Evolutionary conservation across 2,113 vertebrate species (phyloP), one percentile per base, ranked within the genome.

Genomic region (Uropsilus gracilis): DNA sequence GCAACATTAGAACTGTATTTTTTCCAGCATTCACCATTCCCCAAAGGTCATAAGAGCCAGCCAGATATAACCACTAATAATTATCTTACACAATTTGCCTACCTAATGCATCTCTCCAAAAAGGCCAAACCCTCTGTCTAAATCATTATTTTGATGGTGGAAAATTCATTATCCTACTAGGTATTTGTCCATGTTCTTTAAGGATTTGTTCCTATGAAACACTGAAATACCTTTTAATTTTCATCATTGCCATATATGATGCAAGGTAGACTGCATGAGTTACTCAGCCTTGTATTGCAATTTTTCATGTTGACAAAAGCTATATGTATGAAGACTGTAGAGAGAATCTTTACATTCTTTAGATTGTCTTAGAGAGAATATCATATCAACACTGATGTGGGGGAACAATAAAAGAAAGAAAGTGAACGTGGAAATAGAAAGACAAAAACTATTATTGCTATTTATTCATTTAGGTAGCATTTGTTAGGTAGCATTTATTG

Each of bases 151-250:
- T 83, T 86, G 57, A 81, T 88, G n/a, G n/a, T 90, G 10, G 9
- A 83, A 94, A 92, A 91, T 91, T 11, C 80, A 86, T 85, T 87
- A 53, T 32, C 3, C 14, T 28, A 82, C 55, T 71, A 93, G 20
- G 81, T 91, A 93, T 93, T 87, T 94, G 34, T 44, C 84, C 26
- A 44, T 71, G 44, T 93, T 63, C 32, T 28, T 87, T 81, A 94
- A 69, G 10, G 32, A 12, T 80, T 72, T 93, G 39, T 66, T 17
- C 73, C 30, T 92, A 48, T 59, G 20, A 78, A 91, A 86, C 14
- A 76, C 87, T 64, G 32, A 89, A 48, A 81, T 92, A 34, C 3
- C 2, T 2, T 86, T 87, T 69, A 89, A 75, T 46, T 11, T 50
- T 83, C 22, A 34, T 93, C 26, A 83, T 24, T 78, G 46, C 8